phyloP scores from a whole-genome alignment of 2,888 invertebrate species.

The Pelosia muscerda region DNA sequence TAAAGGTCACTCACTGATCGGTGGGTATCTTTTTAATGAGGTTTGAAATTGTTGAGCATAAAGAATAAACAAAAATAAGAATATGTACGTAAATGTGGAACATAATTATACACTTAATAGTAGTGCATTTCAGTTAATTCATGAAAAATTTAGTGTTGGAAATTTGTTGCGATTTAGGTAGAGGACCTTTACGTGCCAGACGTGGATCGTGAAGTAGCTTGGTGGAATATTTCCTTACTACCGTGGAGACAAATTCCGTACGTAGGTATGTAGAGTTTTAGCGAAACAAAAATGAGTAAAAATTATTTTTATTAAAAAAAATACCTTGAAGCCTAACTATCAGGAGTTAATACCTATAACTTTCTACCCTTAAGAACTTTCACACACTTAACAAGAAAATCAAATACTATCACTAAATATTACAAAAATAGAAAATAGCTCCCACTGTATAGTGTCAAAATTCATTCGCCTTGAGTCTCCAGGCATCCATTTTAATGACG shows the following conservation, averaged over 20 bases:
- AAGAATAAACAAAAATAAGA: slow-evolving; percentile 9
- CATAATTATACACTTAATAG: not conserved
- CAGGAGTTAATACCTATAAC: too few species aligned
- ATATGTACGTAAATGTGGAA: not conserved
- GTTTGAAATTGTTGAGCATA: slow-evolving; percentile 14
- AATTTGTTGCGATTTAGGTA: not conserved
- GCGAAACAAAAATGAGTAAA: too few species aligned
- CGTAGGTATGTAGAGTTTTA: too few species aligned
- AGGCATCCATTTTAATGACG: slow-evolving; percentile 78
- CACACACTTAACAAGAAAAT: not conserved
- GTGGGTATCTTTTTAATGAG: slow-evolving; percentile 43
- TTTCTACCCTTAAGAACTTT: too few species aligned
- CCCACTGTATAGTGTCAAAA: slow-evolving; percentile 66
- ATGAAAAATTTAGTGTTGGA: not conserved
- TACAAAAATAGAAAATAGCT: slow-evolving; percentile 19
- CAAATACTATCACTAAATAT: not conserved
- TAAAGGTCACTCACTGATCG: slow-evolving; percentile 47
- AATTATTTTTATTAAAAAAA: too few species aligned
- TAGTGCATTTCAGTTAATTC: not conserved
- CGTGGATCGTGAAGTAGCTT: not conserved
- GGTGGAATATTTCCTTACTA: not conserved
- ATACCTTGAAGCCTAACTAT: too few species aligned
- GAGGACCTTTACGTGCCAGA: not conserved
- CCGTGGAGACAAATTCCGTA: not conserved
- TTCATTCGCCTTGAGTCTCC: slow-evolving; percentile 57